Conservation (phyloP, 2,797 vertebrate species). For the Monodelphis domestica region DNA sequence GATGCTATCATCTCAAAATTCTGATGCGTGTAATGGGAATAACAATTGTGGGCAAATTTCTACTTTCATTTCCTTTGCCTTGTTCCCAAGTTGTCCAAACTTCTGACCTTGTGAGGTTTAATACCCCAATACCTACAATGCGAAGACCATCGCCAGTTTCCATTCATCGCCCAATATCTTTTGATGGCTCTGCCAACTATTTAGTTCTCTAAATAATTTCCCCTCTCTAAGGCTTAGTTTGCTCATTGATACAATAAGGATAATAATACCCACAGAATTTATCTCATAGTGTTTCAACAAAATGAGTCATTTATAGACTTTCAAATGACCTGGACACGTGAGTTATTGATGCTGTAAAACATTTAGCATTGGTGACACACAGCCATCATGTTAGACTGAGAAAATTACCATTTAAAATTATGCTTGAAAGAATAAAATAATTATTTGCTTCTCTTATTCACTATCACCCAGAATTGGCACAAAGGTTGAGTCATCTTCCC, state of each 20-base stretch:
- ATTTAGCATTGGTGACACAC: not conserved
- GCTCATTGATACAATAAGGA: not conserved
- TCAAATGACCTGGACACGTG: not conserved
- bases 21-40: not conserved
- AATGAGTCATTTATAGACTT: not conserved
- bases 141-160: not conserved
- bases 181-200: not conserved
- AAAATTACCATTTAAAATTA: not conserved
- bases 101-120: not conserved
- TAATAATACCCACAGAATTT: not conserved
- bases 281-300: not conserved
- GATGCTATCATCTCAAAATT: slow-evolving; percentile 13
- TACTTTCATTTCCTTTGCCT: not conserved
- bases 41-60: slow-evolving; percentile 11
- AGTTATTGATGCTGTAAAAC: not conserved
- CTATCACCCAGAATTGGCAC: slow-evolving; percentile 3
- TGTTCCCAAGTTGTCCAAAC: slow-evolving; percentile 23
- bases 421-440: slow-evolving; percentile 14
- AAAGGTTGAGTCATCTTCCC: not conserved
- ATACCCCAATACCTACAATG: not conserved
- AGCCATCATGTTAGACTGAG: not conserved
- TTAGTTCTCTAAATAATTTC: not conserved
- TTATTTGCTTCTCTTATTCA: slow-evolving; percentile 30
- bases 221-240: not conserved
- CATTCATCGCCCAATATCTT: slow-evolving; percentile 4